phyloP scores from a whole-genome alignment of 2,888 invertebrate genomes.

The Dryomyza anilis region DNA sequence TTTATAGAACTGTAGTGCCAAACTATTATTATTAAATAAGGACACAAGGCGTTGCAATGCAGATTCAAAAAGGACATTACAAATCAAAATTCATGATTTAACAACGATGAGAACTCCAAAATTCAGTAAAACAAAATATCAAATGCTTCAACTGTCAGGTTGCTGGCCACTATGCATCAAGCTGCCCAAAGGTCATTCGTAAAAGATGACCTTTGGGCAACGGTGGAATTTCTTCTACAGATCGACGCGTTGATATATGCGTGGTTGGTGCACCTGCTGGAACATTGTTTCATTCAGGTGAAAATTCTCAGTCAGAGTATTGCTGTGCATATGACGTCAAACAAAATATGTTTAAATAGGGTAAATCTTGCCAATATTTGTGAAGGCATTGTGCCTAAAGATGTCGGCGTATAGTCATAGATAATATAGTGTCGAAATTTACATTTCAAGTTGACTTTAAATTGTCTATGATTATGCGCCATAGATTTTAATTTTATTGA shows the following conservation, averaged over 20 bases:
- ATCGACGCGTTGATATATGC: too few species aligned
- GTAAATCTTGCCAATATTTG: background rate
- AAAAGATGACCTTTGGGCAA: too few species aligned
- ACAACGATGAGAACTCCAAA: background rate
- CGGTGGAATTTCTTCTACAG: too few species aligned
- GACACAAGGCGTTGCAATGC: background rate
- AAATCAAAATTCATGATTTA: background rate
- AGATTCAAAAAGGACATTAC: background rate
- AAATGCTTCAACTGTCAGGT: background rate
- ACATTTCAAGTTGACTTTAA: too few species aligned
- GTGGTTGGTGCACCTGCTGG: too few species aligned
- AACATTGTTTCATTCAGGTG: background rate
- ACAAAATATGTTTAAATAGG: background rate
- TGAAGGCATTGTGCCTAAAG: background rate
- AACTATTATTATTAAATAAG: too few species aligned
- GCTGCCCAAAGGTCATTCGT: too few species aligned
- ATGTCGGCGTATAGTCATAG: too few species aligned
- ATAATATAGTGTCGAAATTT: too few species aligned
- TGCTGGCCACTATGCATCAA: too few species aligned
- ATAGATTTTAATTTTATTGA: background rate
- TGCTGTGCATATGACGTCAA: slow-evolving; percentile 5
- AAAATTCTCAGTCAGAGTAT: background rate
- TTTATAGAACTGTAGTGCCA: too few species aligned
- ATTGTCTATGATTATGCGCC: too few species aligned
- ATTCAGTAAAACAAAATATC: background rate